phyloP scores from a whole-genome alignment of 2,888 invertebrate species.

The Blastobasis adustella region DNA sequence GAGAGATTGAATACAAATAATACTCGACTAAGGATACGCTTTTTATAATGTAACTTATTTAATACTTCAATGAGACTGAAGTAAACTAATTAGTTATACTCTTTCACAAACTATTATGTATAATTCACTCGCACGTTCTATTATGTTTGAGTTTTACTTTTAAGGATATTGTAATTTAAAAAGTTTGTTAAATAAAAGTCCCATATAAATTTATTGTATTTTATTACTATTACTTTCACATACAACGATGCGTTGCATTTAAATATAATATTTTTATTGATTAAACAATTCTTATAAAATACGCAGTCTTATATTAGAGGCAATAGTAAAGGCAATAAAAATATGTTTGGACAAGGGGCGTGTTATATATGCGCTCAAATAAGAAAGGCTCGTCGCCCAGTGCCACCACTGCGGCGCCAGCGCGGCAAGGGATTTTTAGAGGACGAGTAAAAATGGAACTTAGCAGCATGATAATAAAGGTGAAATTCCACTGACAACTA shows the following conservation, averaged over 20 bases:
- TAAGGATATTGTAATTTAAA: conserved; percentile 37
- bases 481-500: no score
- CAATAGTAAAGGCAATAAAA: no score
- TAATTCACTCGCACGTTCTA: conserved; percentile 47
- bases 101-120: conserved; percentile 37
- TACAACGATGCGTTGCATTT: no score
- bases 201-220: conserved; percentile 29
- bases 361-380: no score
- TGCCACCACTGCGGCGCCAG: no score
- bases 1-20: no score
- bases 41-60: conserved; percentile 14
- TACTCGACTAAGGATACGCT: conserved; percentile 6
- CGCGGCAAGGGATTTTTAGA: no score
- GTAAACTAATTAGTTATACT: conserved; percentile 22
- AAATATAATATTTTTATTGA: no score
- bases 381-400: no score
- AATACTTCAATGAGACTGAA: conserved; percentile 45
- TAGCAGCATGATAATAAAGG: no score
- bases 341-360: no score
- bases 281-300: conserved; percentile 24
- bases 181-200: conserved; percentile 64
- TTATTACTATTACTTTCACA: conserved; percentile 30
- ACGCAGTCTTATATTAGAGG: conserved; percentile 34
- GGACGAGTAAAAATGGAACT: no score
- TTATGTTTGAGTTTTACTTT: conserved; percentile 29